Evolutionary conservation across 1,140 invertebrate species (phyloP).

Genomic region (Zaprionus taronus): DNA sequence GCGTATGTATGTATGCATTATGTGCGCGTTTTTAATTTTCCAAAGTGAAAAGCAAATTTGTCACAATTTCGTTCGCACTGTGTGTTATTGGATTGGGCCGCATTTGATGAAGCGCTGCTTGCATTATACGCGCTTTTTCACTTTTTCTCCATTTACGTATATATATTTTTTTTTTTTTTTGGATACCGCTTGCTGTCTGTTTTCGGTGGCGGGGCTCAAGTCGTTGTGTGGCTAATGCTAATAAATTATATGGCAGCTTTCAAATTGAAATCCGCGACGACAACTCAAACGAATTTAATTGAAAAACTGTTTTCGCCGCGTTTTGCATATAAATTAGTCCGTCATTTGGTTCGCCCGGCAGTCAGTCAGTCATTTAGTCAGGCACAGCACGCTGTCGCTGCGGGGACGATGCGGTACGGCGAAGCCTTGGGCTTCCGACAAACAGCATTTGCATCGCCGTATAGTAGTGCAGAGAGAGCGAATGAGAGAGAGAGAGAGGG

Average conservation of each 20-base stretch:
- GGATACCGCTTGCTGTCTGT: background rate
- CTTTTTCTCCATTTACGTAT: conserved; percentile 24
- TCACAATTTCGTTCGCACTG: conserved; percentile 66
- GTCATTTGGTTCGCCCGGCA: conserved; percentile 4
- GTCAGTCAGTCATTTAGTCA: conserved; percentile 36
- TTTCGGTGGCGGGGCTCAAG: conserved; percentile 48
- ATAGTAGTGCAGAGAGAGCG: conserved; percentile 5
- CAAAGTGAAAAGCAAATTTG: conserved; percentile 82
- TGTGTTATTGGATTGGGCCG: conserved; percentile 72
- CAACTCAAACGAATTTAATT: conserved; percentile 81
- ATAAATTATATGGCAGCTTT: conserved; percentile 80
- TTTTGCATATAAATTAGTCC: conserved; percentile 80
- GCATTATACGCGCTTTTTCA: conserved; percentile 44
- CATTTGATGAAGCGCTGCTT: conserved; percentile 66
- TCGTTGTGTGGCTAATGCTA: conserved; percentile 76
- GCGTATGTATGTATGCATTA: conserved; percentile 55
- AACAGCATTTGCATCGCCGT: conserved; percentile 47
- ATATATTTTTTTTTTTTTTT: conserved; percentile 31
- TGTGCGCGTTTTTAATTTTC: conserved; percentile 77
- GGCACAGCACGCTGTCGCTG: background rate
- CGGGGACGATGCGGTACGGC: background rate
- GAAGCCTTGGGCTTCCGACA: conserved; percentile 44
- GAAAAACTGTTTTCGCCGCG: conserved; percentile 77
- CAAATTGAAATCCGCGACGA: conserved; percentile 79
- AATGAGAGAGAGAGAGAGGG: background rate